Evolutionary conservation across 2,113 vertebrate genomes (phyloP).

Genomic region (Azemiops feae): DNA sequence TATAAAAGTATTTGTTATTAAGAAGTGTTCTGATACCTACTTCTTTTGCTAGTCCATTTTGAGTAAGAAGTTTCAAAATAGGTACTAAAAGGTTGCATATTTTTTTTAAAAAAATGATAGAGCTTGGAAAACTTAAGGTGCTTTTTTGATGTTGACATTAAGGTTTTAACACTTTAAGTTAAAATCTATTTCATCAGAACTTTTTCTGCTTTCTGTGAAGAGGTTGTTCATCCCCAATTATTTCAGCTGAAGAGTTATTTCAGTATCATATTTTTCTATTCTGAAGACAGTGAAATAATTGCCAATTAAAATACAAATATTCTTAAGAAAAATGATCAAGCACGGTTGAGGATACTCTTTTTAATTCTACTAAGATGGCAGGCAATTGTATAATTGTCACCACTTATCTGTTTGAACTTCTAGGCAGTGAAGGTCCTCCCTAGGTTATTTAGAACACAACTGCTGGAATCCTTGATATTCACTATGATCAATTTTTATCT

Average conservation of each 20-base stretch:
- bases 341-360: neutral
- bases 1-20: neutral
- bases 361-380: neutral
- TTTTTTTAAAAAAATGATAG: neutral
- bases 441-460: neutral
- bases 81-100: neutral
- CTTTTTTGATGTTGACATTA: neutral
- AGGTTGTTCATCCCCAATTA: neutral
- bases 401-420: neutral
- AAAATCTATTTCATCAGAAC: neutral
- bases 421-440: neutral
- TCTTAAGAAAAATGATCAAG: neutral
- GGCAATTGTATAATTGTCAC: neutral
- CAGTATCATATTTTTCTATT: neutral
- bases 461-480: neutral
- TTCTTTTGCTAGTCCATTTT: neutral
- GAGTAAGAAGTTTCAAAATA: neutral
- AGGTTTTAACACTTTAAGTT: neutral
- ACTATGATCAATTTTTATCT: neutral
- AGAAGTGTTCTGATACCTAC: neutral
- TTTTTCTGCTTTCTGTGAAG: neutral
- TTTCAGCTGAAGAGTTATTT: neutral
- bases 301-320: neutral
- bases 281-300: neutral
- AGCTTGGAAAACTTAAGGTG: neutral